Evolutionary conservation across 2,888 invertebrate species (phyloP).

Genomic region (Machimus atricapillus): DNA sequence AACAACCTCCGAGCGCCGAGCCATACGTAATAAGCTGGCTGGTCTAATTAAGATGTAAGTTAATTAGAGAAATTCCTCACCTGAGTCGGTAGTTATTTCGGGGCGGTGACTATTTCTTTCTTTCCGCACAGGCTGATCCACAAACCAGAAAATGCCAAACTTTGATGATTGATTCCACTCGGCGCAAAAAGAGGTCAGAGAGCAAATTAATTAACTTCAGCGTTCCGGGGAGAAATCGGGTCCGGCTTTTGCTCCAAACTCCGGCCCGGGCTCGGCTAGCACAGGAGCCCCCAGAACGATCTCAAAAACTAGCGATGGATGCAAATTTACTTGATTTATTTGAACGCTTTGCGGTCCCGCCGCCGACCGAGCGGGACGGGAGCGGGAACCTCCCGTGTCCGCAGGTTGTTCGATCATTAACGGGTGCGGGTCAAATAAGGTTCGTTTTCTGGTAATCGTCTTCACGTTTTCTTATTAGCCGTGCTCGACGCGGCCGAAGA

Average conservation of each 20-base stretch:
- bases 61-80: constrained; percentile 47
- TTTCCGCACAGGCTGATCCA: constrained; percentile 34
- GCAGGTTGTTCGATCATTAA: background rate
- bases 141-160: constrained; percentile 40
- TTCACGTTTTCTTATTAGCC: background rate
- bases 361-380: background rate
- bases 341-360: background rate
- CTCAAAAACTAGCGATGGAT: background rate
- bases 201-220: constrained; percentile 45
- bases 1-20: constrained; percentile 40
- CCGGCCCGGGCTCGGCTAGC: background rate
- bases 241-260: background rate
- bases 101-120: constrained; percentile 40
- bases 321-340: constrained; percentile 24
- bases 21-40: constrained; percentile 43
- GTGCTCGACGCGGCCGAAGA: background rate
- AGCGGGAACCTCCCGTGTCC: background rate
- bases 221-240: background rate
- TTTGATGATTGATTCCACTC: constrained; percentile 46
- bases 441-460: background rate
- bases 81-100: constrained; percentile 39
- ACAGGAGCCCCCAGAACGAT: background rate
- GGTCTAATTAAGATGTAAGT: constrained; percentile 48
- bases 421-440: background rate
- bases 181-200: constrained; percentile 34